Evolutionary conservation across 1,140 invertebrate species (phyloP), one percentile per base, ranked within the genome.

Genomic region (Vanessa tameamea): DNA sequence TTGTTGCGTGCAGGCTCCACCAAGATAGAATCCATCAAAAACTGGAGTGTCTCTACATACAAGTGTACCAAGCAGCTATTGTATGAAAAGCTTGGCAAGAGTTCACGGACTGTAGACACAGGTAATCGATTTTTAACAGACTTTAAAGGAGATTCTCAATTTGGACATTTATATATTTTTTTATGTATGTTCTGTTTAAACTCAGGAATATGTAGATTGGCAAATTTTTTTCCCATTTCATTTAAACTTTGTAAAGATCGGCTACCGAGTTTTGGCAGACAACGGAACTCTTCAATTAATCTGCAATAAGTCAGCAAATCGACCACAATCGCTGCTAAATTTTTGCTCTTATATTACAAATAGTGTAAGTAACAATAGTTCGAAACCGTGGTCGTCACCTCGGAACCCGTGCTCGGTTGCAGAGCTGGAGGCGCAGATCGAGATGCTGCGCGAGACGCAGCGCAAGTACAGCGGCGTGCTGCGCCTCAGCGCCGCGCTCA

Each of bases 1-100:
- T 95, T 94, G 94, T 77, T 91, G 93, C 79, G 95, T 93, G 87
- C 94, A 91, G 53, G 95, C 94, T 79, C 93, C 93, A 77, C 97
- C 95, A 79, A 96, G 95, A 92, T 99, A 87, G 98, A 99, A 88
- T 96, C 96, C 50, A 94, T 99, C 53, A 98, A 97, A 89, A 98
- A 97, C 85, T 99, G 98, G 98, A 97, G 98, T 84, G 97, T 99
- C 85, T 98, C 98, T 69, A 99, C 98, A 1, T 99, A 98, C 87
- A 99, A 99, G 92, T 99, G 98, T 87, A 99, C 98, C 0, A 97
- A 97, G 79, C 98, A 99, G 89, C 94, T 98, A 57, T 96, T 99
- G 91, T 97, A 98, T 84, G 98, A 99, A 89, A 98, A 98, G 92
- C 93, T 99, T 59, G 98, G 98, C 3, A 99, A 99, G 94, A 96